phyloP scores from a whole-genome alignment of 2,888 invertebrate species.

The Cylindroiulus punctatus region DNA sequence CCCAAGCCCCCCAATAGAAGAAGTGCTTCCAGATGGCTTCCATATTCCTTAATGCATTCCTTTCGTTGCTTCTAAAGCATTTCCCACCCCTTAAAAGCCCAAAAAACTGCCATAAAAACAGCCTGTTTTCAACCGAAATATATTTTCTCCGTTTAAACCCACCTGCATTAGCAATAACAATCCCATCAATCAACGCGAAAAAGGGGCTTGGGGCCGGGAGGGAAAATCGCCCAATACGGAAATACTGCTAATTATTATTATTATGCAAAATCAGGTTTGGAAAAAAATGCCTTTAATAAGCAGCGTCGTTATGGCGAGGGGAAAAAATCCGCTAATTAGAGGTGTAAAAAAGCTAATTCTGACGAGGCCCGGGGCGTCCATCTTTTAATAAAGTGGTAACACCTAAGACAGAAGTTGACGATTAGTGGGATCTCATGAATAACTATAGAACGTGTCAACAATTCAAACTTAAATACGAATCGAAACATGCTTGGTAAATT shows the following conservation, averaged over 20 bases:
- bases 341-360: slow-evolving; percentile 41
- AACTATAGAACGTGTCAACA: too few species aligned
- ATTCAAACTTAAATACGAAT: too few species aligned
- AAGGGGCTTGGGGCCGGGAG: slow-evolving; percentile 22
- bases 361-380: neutral
- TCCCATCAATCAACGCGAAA: slow-evolving; percentile 11
- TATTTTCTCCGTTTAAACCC: slow-evolving; percentile 41
- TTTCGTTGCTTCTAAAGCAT: neutral
- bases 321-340: slow-evolving; percentile 28
- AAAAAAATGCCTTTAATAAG: slow-evolving; percentile 11
- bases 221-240: slow-evolving; percentile 13
- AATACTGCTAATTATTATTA: slow-evolving; percentile 14
- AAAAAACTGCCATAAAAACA: slow-evolving; percentile 38
- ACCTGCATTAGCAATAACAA: slow-evolving; percentile 47
- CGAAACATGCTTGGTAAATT: too few species aligned
- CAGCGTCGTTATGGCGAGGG: neutral
- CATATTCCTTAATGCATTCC: slow-evolving; percentile 36
- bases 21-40: slow-evolving; percentile 3
- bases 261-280: slow-evolving; percentile 43
- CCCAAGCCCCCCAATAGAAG: neutral
- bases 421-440: neutral
- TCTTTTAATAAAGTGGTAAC: slow-evolving; percentile 41
- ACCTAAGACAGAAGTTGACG: slow-evolving; percentile 42
- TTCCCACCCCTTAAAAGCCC: slow-evolving; percentile 43
- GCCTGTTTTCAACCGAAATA: slow-evolving; percentile 17